Evolutionary conservation across 92 coral and sea anemone species (phyloP).

Genomic region (Nematostella vectensis): DNA sequence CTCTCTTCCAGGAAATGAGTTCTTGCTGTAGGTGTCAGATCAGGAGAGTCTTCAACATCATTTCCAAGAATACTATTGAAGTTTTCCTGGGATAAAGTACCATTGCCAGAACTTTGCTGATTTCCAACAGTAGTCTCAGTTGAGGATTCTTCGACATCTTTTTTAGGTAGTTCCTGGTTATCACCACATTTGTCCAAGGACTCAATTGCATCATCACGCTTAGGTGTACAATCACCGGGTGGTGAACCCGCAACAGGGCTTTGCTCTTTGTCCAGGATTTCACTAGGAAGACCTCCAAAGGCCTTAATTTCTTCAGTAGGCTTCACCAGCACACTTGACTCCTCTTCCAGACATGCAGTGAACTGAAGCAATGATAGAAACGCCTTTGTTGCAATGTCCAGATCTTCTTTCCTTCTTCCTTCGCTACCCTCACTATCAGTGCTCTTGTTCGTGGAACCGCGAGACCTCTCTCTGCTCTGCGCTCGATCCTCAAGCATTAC

Average conservation of each 20-base stretch:
- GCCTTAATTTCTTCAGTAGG: not conserved
- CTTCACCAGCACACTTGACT: not conserved
- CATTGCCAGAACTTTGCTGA: not conserved
- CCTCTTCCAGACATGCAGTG: conserved; percentile 22
- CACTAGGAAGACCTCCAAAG: not conserved
- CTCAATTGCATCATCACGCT: not conserved
- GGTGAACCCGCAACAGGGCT: not conserved
- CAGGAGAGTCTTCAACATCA: too few species aligned
- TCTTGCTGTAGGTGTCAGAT: too few species aligned
- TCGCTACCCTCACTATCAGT: conserved; percentile 5
- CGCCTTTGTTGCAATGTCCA: conserved; percentile 19
- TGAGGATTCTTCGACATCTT: not conserved
- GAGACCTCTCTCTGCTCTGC: conserved; percentile 2
- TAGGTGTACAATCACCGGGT: too few species aligned
- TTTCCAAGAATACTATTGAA: not conserved
- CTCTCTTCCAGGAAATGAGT: not conserved
- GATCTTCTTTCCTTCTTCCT: conserved; percentile 18
- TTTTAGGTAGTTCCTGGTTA: not conserved
- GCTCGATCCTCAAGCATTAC: conserved; percentile 45
- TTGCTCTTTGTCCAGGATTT: not conserved
- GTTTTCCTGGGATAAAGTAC: not conserved
- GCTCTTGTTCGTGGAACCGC: conserved; percentile 15
- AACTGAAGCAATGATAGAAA: conserved; percentile 34
- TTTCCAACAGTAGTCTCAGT: not conserved
- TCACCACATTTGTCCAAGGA: too few species aligned